A percentile compares a stretch with the other conserved stretches of the same genome.
Conservation (phyloP, 2,797 vertebrate species). For the Morelia viridis region DNA sequence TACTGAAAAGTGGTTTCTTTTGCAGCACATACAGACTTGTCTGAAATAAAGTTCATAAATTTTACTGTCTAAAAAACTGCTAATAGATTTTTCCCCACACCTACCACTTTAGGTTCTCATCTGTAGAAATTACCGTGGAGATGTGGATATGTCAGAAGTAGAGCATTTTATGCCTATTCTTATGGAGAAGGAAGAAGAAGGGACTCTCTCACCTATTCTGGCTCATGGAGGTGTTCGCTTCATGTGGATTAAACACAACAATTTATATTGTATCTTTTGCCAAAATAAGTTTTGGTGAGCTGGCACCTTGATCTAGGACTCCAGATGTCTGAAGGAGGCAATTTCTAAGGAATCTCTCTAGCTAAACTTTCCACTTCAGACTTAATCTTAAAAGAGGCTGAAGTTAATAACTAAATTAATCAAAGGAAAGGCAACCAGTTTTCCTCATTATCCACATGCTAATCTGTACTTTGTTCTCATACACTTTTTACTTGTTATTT, state of each 20-base stretch:
- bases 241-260: slow-evolving; percentile 99
- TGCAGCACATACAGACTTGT: neutral
- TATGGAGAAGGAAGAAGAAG: slow-evolving; percentile 98
- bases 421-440: neutral
- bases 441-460: neutral
- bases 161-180: slow-evolving; percentile 98
- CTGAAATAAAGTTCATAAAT: neutral
- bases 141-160: slow-evolving; percentile 99
- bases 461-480: neutral
- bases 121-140: slow-evolving; percentile 95
- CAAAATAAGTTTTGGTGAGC: accelerated
- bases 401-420: neutral
- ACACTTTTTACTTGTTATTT: neutral
- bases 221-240: slow-evolving; percentile 94
- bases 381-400: too few relatives aligned
- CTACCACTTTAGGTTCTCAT: slow-evolving; percentile 84
- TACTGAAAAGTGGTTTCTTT: neutral
- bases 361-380: neutral
- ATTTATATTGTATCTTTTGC: slow-evolving; percentile 92
- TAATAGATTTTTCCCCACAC: accelerated
- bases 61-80: neutral
- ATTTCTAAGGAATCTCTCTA: neutral
- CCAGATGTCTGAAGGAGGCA: neutral
- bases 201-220: slow-evolving; percentile 90
- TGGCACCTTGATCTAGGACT: neutral